phyloP scores from a whole-genome alignment of 2,888 invertebrate species.

The Brenthis hecate region DNA sequence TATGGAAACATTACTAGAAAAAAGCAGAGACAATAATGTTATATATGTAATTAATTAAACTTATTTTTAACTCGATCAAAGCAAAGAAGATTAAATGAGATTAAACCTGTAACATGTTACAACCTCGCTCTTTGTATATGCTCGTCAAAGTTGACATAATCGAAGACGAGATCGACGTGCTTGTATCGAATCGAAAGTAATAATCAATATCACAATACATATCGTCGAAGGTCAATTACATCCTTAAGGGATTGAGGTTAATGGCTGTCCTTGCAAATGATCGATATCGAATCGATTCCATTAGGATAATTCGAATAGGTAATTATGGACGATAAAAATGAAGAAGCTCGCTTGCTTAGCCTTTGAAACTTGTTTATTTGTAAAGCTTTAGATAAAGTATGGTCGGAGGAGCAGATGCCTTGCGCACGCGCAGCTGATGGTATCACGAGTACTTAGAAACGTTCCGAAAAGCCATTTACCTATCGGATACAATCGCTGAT shows the following conservation, averaged over 20 bases:
- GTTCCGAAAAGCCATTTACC: constrained; percentile 80
- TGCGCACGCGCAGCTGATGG: constrained; percentile 64
- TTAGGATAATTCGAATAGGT: constrained; percentile 54
- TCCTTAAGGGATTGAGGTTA: constrained; percentile 71
- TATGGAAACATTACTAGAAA: too few relatives aligned
- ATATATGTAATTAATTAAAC: not conserved
- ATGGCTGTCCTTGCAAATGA: constrained; percentile 59
- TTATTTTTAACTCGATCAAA: constrained; percentile 16
- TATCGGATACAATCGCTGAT: constrained; percentile 72
- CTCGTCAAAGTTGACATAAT: constrained; percentile 54
- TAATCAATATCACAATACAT: constrained; percentile 57
- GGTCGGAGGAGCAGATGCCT: constrained; percentile 45
- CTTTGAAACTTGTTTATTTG: constrained; percentile 26
- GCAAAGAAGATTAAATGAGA: constrained; percentile 23
- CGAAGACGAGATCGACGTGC: constrained; percentile 47
- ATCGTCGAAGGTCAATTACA: constrained; percentile 62
- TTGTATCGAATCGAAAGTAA: constrained; percentile 52
- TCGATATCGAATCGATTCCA: constrained; percentile 58
- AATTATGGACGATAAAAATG: constrained; percentile 49
- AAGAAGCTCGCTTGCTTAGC: constrained; percentile 19
- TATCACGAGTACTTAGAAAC: constrained; percentile 70
- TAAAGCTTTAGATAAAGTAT: constrained; percentile 50
- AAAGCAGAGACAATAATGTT: too few relatives aligned
- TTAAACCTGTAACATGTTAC: constrained; percentile 30
- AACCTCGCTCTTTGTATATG: constrained; percentile 46